Conservation (phyloP, 2,888 invertebrate genomes). For the Spialia ferax region DNA sequence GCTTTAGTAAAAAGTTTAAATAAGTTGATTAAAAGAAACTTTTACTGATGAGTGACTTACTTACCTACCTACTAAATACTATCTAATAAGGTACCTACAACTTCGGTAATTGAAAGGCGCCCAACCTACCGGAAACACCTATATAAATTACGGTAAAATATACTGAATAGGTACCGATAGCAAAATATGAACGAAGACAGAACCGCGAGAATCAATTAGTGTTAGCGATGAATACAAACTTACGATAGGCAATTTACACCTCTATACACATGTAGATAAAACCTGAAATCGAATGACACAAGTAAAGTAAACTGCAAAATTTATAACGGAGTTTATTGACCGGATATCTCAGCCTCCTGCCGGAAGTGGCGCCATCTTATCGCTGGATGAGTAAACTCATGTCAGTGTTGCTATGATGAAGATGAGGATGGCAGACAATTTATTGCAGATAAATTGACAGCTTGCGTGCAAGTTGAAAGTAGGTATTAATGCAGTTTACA, state of each 20-base stretch:
- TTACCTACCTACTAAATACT: too few relatives aligned
- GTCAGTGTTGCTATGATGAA: slow-evolving; percentile 43
- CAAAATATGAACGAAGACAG: slow-evolving; percentile 6
- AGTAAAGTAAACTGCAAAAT: slow-evolving; percentile 41
- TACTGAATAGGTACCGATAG: too few relatives aligned
- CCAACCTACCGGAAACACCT: background rate
- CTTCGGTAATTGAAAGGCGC: too few relatives aligned
- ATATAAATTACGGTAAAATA: background rate
- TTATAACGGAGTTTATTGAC: slow-evolving; percentile 55
- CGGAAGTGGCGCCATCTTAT: slow-evolving; percentile 63
- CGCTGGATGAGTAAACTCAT: slow-evolving; percentile 52
- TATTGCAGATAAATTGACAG: slow-evolving; percentile 1
- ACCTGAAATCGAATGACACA: slow-evolving; percentile 3
- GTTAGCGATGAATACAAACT: too few relatives aligned
- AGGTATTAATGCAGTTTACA: too few relatives aligned
- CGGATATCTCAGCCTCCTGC: slow-evolving; percentile 62
- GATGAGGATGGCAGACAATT: slow-evolving; percentile 8
- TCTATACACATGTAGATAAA: background rate
- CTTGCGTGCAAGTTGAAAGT: background rate
- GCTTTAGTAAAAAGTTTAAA: too few relatives aligned
- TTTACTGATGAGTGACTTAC: too few relatives aligned
- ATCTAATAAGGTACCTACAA: too few relatives aligned
- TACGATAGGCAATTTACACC: background rate
- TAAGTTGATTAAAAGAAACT: too few relatives aligned
- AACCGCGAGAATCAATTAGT: slow-evolving; percentile 9